These are phyloP conservation scores for Conus ventricosus DNA, from an alignment of 1,140 invertebrate species.

Conservation along the genomic window DNA sequence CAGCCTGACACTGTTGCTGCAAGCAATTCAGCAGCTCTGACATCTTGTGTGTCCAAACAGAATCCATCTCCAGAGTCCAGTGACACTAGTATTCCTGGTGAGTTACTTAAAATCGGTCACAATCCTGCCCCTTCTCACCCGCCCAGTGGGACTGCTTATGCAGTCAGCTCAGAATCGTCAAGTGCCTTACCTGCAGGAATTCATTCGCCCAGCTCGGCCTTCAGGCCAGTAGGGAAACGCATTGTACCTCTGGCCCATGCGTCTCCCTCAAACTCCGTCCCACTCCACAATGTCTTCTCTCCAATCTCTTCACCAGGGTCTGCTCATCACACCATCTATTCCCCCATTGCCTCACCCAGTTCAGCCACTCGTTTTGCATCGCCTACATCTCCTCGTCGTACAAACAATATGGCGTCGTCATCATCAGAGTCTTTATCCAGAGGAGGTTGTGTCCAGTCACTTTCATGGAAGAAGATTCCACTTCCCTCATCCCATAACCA, in stretches of 20 bases:
- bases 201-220: slow-evolving; percentile 27
- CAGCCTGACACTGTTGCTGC: not conserved
- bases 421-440: slow-evolving; percentile 18
- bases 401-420: not conserved
- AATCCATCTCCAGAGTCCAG: slow-evolving; percentile 25
- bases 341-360: slow-evolving; percentile 5
- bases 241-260: slow-evolving; percentile 10
- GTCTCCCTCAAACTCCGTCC: not conserved
- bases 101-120: not conserved
- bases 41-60: not conserved
- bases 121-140: not conserved
- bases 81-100: slow-evolving; percentile 19
- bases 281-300: slow-evolving; percentile 3
- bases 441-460: not conserved
- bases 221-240: slow-evolving; percentile 25
- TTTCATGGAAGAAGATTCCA: slow-evolving; percentile 35
- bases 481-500: slow-evolving; percentile 34
- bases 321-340: slow-evolving; percentile 7
- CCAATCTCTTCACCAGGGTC: slow-evolving; percentile 4
- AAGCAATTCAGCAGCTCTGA: not conserved
- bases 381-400: not conserved
- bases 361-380: not conserved
- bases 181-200: slow-evolving; percentile 16
- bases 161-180: not conserved
- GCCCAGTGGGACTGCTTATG: not conserved